Base-by-base conservation (phyloP, 2,888 invertebrate genomes). In the Incurvaria masculella region DNA sequence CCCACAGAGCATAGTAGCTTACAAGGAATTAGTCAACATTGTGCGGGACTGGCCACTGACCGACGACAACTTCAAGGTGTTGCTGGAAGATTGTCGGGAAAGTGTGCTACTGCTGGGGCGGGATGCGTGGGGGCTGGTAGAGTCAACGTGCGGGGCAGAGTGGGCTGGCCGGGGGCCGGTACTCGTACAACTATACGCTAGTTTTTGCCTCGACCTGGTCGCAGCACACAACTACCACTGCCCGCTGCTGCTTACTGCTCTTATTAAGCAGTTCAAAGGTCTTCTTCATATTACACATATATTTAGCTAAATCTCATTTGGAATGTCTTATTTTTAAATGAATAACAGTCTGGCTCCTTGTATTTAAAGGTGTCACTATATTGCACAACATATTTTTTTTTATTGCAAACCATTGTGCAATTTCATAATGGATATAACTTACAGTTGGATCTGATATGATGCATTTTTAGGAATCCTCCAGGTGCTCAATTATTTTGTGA, bases 211-310 rank as follows among this genome's bases (percentile, higher is more conserved):
- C 8, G 65, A 64, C 46, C 56, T 79, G 21, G 69, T 78, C 0
- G 78, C 78, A 0, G 78, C 79, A 4, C 78, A 79, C 52, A 69
- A 71, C 0, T 78, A 78, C 55, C 79, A 79, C 52, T 69, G 71
- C 42, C 66, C 68, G 0, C 59, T 60, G 49, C 75, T 72, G 27
- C 65, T 79, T 59, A 57, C 59, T 27, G 57, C 64, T 38, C 59
- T 79, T 45, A 59, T 79, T 2, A 72, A 68, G 56, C 56, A 66
- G 38, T 76, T 79, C 48, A 75, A 68, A 72, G 72, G 79, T 79
- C 62, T 57, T n/a, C n/a, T n/a, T n/a, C n/a, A n/a, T n/a, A n/a
- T n/a, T n/a, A n/a, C n/a, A n/a, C n/a, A 48, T 54, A 14, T 4
- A 17, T 5, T 3, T 42, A 41, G 2, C 4, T 21, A n/a, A n/a